Conservation (phyloP, 2,797 vertebrate genomes). For the Galago senegalensis region DNA sequence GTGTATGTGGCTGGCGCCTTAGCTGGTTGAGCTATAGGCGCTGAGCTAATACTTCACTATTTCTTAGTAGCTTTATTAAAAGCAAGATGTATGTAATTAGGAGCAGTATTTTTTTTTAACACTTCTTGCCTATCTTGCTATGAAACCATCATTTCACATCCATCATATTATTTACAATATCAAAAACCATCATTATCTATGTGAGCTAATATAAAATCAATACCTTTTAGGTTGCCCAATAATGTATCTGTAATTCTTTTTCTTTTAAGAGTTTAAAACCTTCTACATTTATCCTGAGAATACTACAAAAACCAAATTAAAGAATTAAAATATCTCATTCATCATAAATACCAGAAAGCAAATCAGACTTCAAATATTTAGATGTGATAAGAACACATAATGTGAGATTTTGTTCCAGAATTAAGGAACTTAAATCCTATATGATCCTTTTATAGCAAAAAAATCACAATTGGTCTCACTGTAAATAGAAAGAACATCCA, state of each 20-base stretch:
- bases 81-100: neutral
- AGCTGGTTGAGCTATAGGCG: too few species aligned
- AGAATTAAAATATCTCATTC: neutral
- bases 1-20: too few species aligned
- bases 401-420: conserved; percentile 12
- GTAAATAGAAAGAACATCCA: neutral
- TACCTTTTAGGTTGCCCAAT: neutral
- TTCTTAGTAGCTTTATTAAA: conserved; percentile 33
- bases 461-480: neutral
- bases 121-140: neutral
- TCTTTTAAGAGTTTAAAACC: conserved; percentile 19
- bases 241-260: conserved; percentile 39
- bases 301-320: conserved; percentile 9
- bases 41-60: neutral
- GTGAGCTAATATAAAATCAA: conserved; percentile 29
- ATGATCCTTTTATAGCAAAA: neutral
- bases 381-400: neutral
- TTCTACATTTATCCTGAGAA: neutral
- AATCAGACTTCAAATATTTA: neutral
- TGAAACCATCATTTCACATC: neutral
- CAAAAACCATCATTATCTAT: neutral
- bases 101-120: neutral
- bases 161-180: neutral
- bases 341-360: neutral
- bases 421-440: neutral